Conservation (phyloP, 2,113 vertebrate genomes). For the Odocoileus hemionus region DNA sequence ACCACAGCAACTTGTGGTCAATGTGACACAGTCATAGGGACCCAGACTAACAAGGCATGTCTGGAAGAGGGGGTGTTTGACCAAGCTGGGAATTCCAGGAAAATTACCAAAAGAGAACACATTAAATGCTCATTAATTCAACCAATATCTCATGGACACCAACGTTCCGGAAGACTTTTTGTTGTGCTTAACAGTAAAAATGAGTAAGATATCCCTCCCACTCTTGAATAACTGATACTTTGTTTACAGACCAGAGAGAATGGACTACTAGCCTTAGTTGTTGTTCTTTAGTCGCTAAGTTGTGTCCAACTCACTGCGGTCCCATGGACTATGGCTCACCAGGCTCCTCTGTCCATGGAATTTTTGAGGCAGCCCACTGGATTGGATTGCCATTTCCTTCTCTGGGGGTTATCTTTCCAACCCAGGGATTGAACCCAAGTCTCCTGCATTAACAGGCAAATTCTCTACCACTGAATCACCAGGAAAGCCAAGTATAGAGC, state of each 20-base stretch:
- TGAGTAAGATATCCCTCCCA: background rate
- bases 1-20: background rate
- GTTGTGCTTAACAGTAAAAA: background rate
- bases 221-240: background rate
- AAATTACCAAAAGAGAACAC: background rate
- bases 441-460: background rate
- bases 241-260: background rate
- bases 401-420: background rate
- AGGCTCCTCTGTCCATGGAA: background rate
- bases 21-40: background rate
- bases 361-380: background rate
- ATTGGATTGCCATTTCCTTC: background rate
- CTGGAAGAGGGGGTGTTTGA: background rate
- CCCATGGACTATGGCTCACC: background rate
- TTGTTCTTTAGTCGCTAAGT: background rate
- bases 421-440: background rate
- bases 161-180: background rate
- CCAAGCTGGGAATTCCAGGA: conserved; percentile 8
- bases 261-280: background rate
- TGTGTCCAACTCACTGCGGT: rapidly evolving
- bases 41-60: background rate
- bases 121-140: background rate
- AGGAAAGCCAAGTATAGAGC: background rate
- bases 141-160: background rate
- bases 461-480: background rate